Base-by-base conservation (phyloP, 2,113 vertebrate genomes). In the Pampusana beccarii region DNA sequence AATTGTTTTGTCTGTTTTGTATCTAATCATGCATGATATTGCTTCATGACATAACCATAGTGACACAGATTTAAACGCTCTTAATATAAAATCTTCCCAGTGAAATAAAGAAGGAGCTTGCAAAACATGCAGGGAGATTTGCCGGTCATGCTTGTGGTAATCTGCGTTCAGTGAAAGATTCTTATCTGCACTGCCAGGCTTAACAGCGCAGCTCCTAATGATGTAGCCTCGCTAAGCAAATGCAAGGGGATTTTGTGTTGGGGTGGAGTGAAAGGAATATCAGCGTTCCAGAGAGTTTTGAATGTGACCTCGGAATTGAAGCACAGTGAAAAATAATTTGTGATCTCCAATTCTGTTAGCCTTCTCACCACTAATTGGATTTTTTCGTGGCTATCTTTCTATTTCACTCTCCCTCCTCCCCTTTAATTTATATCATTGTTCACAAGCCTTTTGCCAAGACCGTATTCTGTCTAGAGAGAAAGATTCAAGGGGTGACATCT, bases 21-120 rank as follows among this genome's bases (percentile, higher is more conserved):
- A 84, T 72, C 69, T 96, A 95, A 78, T 95, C 95, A 93, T 81
- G 96, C 92, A 87, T 88, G 85, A 80, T 93, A 96, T 89, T 96
- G 36, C 61, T 86, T 95, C 89, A 88, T 94, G 90, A 73, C 88
- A 75, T 86, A 95, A 95, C 96, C 93, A 97, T 96, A 95, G 94
- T 91, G 92, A 96, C 94, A 95, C 61, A 96, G 95, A 97, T 96
- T 97, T 96, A 73, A 58, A 72, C 3, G 48, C 57, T 54, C 79
- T 95, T 95, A 91, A 51, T 73, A 88, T 64, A 95, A 96, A 95
- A 96, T 71, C 75, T 96, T 95, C 62, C 71, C 69, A 53, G 66
- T 82, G 93, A 91, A 92, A 92, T 95, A 92, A 73, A 81, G 69
- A 81, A 73, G 60, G 69, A 90, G 90, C 70, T 86, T 93, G 90